Percentiles rank a stretch among this genome's conserved stretches.
These are phyloP conservation scores for Cylindroiulus punctatus DNA, from an alignment of 2,888 invertebrate genomes.

Conservation along the genomic window DNA sequence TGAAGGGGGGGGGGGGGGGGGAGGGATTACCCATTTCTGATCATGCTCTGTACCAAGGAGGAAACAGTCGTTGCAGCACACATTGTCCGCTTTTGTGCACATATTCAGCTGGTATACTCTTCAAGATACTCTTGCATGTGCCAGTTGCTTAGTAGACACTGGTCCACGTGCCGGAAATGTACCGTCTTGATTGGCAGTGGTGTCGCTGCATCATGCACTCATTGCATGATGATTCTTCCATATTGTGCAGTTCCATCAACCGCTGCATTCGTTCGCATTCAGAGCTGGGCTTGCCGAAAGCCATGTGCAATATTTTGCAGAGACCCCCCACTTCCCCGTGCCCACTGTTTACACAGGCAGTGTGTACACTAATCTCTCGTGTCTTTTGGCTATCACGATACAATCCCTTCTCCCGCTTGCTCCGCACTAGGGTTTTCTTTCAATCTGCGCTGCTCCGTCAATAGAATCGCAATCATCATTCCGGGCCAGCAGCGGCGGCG, in stretches of 20 bases:
- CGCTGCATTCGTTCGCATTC: neutral
- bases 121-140: neutral
- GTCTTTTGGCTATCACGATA: constrained; percentile 1
- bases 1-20: too few species aligned
- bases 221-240: neutral
- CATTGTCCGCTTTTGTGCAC: too few species aligned
- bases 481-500: neutral
- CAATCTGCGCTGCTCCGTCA: neutral
- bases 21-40: too few species aligned
- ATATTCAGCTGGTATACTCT: neutral
- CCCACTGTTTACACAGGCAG: neutral
- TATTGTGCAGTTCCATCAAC: neutral
- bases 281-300: neutral
- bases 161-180: neutral
- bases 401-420: neutral
- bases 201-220: neutral
- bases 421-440: neutral
- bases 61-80: too few species aligned
- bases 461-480: constrained; percentile 18
- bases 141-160: neutral
- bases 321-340: neutral
- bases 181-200: neutral
- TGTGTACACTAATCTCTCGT: constrained; percentile 9
- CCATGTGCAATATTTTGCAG: neutral
- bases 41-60: too few species aligned